Conservation (phyloP, 2,113 vertebrate genomes). For the Microtus oregoni region DNA sequence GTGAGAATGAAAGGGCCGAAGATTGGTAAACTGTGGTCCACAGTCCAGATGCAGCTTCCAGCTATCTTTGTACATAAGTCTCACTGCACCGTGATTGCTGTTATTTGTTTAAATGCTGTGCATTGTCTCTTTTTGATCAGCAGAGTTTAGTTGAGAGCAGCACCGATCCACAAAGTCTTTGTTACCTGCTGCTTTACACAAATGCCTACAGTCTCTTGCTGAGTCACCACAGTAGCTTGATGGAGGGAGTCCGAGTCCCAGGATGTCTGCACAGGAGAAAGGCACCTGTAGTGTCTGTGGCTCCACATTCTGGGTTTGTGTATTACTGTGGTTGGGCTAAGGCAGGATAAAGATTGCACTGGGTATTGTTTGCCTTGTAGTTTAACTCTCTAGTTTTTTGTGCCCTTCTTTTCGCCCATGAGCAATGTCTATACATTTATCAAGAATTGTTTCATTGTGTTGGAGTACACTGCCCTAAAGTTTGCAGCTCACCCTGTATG, state of each 20-base stretch:
- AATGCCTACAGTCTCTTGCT: constrained; percentile 6
- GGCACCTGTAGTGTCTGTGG: background rate
- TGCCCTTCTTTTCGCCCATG: background rate
- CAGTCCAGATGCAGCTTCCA: background rate
- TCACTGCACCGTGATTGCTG: background rate
- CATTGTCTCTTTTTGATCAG: constrained; percentile 17
- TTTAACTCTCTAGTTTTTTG: background rate
- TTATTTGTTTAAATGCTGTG: constrained; percentile 16
- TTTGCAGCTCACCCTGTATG: background rate
- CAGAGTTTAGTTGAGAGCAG: background rate
- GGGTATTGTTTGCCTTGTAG: background rate
- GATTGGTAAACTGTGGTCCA: background rate
- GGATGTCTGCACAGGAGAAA: background rate
- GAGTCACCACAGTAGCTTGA: background rate
- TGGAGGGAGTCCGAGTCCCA: background rate
- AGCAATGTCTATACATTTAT: background rate
- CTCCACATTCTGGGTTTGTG: background rate
- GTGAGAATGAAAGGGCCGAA: background rate
- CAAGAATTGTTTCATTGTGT: background rate
- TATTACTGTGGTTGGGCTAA: constrained; percentile 7
- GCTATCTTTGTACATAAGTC: constrained; percentile 12
- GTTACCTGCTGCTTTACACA: background rate
- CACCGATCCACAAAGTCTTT: background rate
- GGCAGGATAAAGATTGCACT: background rate
- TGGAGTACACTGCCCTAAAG: background rate